These are phyloP conservation scores for Ochropacha duplaris DNA, from an alignment of 2,888 invertebrate genomes.

Conservation along the genomic window DNA sequence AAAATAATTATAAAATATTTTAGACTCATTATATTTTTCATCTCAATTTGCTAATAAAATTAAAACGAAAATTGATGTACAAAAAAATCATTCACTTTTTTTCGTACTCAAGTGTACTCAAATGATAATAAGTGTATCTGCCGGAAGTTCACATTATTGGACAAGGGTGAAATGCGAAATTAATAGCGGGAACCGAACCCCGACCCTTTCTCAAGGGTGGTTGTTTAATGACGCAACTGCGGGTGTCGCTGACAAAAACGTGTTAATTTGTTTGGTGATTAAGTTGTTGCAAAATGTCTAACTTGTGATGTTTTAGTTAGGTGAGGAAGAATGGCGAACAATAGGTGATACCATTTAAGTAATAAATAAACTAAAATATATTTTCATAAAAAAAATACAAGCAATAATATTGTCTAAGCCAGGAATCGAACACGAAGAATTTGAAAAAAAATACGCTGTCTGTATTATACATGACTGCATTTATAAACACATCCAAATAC, in stretches of 20 bases:
- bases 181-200: slow-evolving; percentile 38
- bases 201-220: slow-evolving; percentile 12
- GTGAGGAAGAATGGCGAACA: not conserved
- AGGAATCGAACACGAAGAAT: too few species aligned
- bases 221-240: not conserved
- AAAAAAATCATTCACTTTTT: not conserved
- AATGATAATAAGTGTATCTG: not conserved
- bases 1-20: too few species aligned
- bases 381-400: too few species aligned
- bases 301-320: not conserved
- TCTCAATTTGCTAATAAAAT: too few species aligned
- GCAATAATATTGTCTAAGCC: too few species aligned
- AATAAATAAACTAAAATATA: too few species aligned
- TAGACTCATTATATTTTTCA: too few species aligned
- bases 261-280: not conserved
- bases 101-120: not conserved
- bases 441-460: too few species aligned
- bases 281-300: not conserved
- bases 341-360: too few species aligned
- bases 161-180: slow-evolving; percentile 30
- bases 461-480: too few species aligned
- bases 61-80: not conserved
- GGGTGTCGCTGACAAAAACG: not conserved
- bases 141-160: slow-evolving; percentile 12
- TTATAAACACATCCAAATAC: too few species aligned